Evolutionary conservation across 2,797 vertebrate species (phyloP).

Genomic region (Kryptolebias ocellatus): DNA sequence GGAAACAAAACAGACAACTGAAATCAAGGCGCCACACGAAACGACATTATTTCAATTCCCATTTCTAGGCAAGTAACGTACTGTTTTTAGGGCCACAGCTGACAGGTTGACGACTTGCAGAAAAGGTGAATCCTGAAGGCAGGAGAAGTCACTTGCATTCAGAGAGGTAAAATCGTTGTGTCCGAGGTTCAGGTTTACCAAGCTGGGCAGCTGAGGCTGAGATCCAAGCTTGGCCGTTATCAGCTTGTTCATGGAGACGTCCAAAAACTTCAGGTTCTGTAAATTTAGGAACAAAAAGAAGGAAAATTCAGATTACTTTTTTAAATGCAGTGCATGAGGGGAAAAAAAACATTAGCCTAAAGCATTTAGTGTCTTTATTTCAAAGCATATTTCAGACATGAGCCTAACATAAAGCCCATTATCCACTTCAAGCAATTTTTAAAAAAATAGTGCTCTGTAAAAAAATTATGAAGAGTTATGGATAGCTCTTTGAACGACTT

Average conservation of each 20-base stretch:
- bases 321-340: neutral
- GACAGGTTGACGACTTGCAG: slow-evolving; percentile 87
- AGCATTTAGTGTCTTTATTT: neutral
- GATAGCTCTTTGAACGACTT: too few relatives aligned
- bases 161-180: slow-evolving; percentile 83
- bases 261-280: slow-evolving; percentile 87
- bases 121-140: slow-evolving; percentile 81
- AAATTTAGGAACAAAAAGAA: slow-evolving; percentile 22
- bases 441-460: too few relatives aligned
- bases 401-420: too few relatives aligned
- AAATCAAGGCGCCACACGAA: slow-evolving; percentile 6
- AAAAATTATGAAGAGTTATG: too few relatives aligned
- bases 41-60: slow-evolving; percentile 47
- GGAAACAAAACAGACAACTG: slow-evolving; percentile 35
- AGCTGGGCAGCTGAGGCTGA: slow-evolving; percentile 82
- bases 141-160: slow-evolving; percentile 83
- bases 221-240: slow-evolving; percentile 83
- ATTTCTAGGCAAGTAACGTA: slow-evolving; percentile 68
- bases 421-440: too few relatives aligned
- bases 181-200: slow-evolving; percentile 82
- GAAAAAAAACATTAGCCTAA: too few relatives aligned
- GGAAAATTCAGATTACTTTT: neutral
- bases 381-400: too few relatives aligned
- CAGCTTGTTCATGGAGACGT: slow-evolving; percentile 88
- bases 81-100: slow-evolving; percentile 83